These are phyloP conservation scores for Sturmia bella DNA, from an alignment of 2,888 invertebrate genomes.

Conservation along the genomic window DNA sequence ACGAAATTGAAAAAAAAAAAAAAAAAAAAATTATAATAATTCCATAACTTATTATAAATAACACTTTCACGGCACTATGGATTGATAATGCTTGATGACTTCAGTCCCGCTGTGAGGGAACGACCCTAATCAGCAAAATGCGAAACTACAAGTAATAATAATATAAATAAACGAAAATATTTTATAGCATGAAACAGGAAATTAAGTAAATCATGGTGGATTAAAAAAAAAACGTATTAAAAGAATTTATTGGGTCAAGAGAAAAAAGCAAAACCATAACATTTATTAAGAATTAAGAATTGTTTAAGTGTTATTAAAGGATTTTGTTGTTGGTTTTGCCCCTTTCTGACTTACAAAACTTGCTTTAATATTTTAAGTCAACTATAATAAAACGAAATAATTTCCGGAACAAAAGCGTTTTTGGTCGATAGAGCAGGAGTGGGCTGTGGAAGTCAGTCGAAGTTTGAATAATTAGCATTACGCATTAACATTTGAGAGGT, in stretches of 20 bases:
- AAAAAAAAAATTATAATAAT: slow-evolving; percentile 5
- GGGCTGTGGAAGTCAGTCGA: too few species aligned
- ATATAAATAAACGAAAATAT: background rate
- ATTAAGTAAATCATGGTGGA: background rate
- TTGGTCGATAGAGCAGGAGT: too few species aligned
- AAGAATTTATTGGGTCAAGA: too few species aligned
- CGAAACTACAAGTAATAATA: background rate
- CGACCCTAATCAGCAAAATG: slow-evolving; percentile 32
- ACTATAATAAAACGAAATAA: too few species aligned
- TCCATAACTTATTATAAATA: slow-evolving; percentile 34
- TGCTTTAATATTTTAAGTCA: too few species aligned
- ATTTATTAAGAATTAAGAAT: background rate
- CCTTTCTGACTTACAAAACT: too few species aligned
- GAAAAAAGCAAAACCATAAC: too few species aligned
- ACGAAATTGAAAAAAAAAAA: background rate
- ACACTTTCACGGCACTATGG: slow-evolving; percentile 62
- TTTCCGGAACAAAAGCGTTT: too few species aligned
- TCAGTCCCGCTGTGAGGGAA: slow-evolving; percentile 42
- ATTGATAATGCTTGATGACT: slow-evolving; percentile 61
- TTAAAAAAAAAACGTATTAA: too few species aligned
- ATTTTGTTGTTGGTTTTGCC: too few species aligned
- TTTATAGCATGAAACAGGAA: slow-evolving; percentile 2
- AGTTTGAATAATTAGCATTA: too few species aligned
- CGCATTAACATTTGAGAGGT: too few species aligned
- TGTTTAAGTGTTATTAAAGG: background rate